A percentile compares a stretch with the other conserved stretches of the same genome.
phyloP scores from a whole-genome alignment of 1,140 invertebrate species.

The Brachionus plicatilis region DNA sequence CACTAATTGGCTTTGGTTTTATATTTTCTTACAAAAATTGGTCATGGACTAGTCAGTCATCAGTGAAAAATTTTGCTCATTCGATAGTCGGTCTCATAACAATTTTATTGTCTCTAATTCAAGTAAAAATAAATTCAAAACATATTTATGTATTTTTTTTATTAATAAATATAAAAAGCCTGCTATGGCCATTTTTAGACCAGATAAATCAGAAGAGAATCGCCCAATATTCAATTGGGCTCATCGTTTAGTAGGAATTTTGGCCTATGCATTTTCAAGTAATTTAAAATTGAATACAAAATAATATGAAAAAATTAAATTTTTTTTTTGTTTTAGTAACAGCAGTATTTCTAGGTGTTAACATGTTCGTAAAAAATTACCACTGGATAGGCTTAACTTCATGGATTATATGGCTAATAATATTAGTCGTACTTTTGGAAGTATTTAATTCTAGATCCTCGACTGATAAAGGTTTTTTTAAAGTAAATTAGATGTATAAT shows the following conservation, averaged over 20 bases:
- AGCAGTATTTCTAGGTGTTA: not conserved
- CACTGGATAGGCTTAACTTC: not conserved
- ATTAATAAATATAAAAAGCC: not conserved
- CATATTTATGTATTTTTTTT: not conserved
- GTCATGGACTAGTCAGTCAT: not conserved
- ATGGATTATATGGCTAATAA: not conserved
- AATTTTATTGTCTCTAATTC: not conserved
- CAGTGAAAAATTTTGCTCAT: not conserved
- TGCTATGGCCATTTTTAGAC: conserved; percentile 18
- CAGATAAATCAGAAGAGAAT: not conserved
- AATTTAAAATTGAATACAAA: not conserved
- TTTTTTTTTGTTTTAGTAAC: not conserved
- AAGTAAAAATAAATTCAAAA: not conserved
- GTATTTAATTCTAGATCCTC: not conserved
- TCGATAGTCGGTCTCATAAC: not conserved
- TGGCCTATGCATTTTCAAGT: not conserved
- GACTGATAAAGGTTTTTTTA: not conserved
- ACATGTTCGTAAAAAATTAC: not conserved
- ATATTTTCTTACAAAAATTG: conserved; percentile 27
- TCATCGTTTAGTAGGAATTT: not conserved
- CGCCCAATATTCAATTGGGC: conserved; percentile 12
- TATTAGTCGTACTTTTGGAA: not conserved
- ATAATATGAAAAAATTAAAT: not conserved
- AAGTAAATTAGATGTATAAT: not conserved
- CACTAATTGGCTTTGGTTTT: not conserved